Conservation (phyloP, 1,140 invertebrate species). For the Papilio polytes region DNA sequence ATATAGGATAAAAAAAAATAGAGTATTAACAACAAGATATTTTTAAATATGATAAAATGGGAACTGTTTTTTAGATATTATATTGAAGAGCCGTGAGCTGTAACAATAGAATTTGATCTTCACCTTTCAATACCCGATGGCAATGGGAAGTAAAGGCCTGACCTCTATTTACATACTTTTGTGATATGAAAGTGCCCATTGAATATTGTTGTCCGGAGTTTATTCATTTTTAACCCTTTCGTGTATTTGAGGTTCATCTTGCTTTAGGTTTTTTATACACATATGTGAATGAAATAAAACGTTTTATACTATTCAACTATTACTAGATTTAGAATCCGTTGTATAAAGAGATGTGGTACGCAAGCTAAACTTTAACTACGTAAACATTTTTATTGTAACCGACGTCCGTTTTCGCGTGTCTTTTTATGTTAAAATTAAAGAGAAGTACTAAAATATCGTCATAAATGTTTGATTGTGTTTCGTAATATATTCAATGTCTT, state of each 20-base stretch:
- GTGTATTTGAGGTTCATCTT: not conserved
- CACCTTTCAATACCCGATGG: slow-evolving; percentile 19
- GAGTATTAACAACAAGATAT: no score
- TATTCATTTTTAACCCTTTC: slow-evolving; percentile 24
- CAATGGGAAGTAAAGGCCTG: slow-evolving; percentile 22
- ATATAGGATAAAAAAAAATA: no score
- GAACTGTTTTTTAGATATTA: not conserved
- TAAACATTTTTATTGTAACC: no score
- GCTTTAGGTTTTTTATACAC: not conserved
- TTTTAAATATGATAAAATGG: no score
- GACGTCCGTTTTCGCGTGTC: no score
- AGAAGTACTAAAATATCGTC: no score
- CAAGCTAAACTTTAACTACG: no score
- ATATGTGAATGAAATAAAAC: not conserved
- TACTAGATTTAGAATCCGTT: no score
- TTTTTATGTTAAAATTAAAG: no score
- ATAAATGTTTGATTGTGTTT: no score
- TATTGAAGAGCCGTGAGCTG: not conserved
- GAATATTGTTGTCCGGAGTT: slow-evolving; percentile 43
- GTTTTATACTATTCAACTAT: not conserved
- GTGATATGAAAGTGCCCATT: slow-evolving; percentile 43
- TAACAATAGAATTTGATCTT: slow-evolving; percentile 24
- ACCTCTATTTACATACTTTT: slow-evolving; percentile 51
- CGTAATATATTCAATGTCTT: no score
- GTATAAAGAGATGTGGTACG: no score